Base-by-base conservation (phyloP, 2,797 vertebrate genomes). In the Pelochelys cantorii region DNA sequence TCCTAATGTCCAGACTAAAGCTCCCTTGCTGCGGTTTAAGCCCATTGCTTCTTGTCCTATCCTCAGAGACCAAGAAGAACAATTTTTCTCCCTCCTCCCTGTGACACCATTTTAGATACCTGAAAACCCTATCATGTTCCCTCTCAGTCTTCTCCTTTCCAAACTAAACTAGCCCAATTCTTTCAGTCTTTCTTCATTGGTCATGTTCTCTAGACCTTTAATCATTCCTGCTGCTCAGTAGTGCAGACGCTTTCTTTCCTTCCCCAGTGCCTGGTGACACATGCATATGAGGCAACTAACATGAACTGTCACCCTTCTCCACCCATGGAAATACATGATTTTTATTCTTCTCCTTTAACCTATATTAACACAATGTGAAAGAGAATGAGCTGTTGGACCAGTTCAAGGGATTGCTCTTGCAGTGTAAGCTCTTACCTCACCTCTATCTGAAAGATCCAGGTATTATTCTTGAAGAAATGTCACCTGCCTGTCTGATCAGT, bases 301-400 rank as follows among this genome's bases (percentile, higher is more conserved):
- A 5, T 27, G 11, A 3, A 48, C 1, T 84, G 8, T 14, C 59
- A 60, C 6, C 59, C 12, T 10, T 37, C 9, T 55, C 5, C 11
- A 53, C 2, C 18, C 3, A 53, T 15, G 0, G 34, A 74, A 65
- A 4, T 0, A 1, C 23, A 0, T 0, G 4, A 37, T 77, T 22
- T 15, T 8, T 56, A 5, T 13, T 3, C 9, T 42, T 85, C 1
- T 2, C 29, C 83, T 83, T 79, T 60, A 34, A 65, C n/a, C 5
- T 55, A 3, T 5, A 31, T 5, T 31, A 62, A 37, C 18, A 65
- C 15, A 80, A 5, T 11, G 3, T 7, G 37, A 1, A 55, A 56
- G 71, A 79, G 60, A 60, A 7, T 7, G 0, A 83, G 25, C 5
- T 25, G 37, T 29, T n/a, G 68, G 59, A 1, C 1, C 31, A 74